A percentile compares a stretch with the other conserved stretches of the same genome.
These are phyloP conservation scores for Epicampocera succincta DNA, from an alignment of 2,888 invertebrate species.

Conservation along the genomic window DNA sequence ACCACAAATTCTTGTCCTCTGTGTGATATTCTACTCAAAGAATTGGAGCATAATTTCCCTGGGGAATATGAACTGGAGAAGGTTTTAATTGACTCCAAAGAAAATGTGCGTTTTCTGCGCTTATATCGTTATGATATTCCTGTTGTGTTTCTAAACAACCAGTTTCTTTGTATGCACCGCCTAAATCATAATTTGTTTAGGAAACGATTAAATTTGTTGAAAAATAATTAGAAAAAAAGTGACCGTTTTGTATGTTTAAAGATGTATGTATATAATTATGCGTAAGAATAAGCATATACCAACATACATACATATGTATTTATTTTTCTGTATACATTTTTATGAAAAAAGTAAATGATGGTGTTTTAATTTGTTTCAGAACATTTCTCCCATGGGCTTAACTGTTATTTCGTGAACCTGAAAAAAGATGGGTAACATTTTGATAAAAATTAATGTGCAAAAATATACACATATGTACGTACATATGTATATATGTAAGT, in stretches of 20 bases:
- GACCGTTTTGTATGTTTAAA: too few relatives aligned
- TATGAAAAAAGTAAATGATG: not conserved
- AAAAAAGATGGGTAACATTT: not conserved
- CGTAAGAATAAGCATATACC: too few relatives aligned
- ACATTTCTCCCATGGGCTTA: slow-evolving; percentile 80
- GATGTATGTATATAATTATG: too few relatives aligned
- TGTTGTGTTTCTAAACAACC: slow-evolving; percentile 91
- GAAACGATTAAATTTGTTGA: slow-evolving; percentile 64
- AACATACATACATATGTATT: too few relatives aligned
- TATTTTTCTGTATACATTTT: slow-evolving; percentile 55
- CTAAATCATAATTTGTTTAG: slow-evolving; percentile 85
- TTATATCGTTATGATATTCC: slow-evolving; percentile 93
- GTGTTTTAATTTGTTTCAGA: slow-evolving; percentile 70
- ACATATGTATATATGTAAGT: too few relatives aligned
- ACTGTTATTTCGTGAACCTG: slow-evolving; percentile 79
- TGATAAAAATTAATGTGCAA: too few relatives aligned
- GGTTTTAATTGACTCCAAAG: slow-evolving; percentile 88
- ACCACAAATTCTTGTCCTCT: slow-evolving; percentile 91
- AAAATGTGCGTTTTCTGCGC: slow-evolving; percentile 87
- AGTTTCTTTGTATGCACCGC: slow-evolving; percentile 90
- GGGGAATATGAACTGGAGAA: slow-evolving; percentile 86
- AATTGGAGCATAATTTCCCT: slow-evolving; percentile 84
- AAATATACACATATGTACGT: too few relatives aligned
- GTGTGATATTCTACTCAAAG: slow-evolving; percentile 89
- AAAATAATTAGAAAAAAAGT: slow-evolving; percentile 23